These are phyloP conservation scores for Euborellia annulipes DNA, from an alignment of 1,140 invertebrate species.

Conservation along the genomic window DNA sequence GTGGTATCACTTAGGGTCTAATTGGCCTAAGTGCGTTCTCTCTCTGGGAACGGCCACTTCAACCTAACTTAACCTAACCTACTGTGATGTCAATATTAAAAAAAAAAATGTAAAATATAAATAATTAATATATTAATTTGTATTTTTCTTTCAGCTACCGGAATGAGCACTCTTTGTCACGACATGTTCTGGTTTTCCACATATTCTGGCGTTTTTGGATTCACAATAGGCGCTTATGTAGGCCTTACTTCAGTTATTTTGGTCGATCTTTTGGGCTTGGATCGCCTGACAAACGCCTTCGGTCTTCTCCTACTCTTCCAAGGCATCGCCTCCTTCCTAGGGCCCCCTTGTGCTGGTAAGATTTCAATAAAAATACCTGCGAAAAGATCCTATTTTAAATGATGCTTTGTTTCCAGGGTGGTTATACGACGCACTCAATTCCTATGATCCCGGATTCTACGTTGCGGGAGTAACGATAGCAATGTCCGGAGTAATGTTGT, in stretches of 20 bases:
- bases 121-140: too few species aligned
- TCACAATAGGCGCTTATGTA: slow-evolving; percentile 83
- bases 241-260: slow-evolving; percentile 81
- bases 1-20: too few species aligned
- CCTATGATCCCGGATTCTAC: slow-evolving; percentile 71
- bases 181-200: slow-evolving; percentile 50
- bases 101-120: too few species aligned
- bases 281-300: slow-evolving; percentile 82
- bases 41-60: too few species aligned
- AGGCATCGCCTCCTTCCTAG: slow-evolving; percentile 76
- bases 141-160: slow-evolving; percentile 54
- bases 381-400: slow-evolving; percentile 2
- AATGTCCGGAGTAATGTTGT: slow-evolving; percentile 76
- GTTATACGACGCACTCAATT: slow-evolving; percentile 56
- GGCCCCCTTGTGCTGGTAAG: slow-evolving; percentile 75
- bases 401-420: slow-evolving; percentile 44
- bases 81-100: too few species aligned
- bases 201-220: slow-evolving; percentile 72
- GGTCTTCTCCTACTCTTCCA: slow-evolving; percentile 82
- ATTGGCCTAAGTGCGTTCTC: too few species aligned
- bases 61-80: too few species aligned
- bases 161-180: slow-evolving; percentile 51
- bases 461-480: slow-evolving; percentile 67
- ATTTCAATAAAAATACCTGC: background rate
- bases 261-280: slow-evolving; percentile 71